A percentile compares a stretch with the other conserved stretches of the same genome.
Evolutionary conservation across 2,888 invertebrate species (phyloP).

Genomic region (Cheilosia grossa): DNA sequence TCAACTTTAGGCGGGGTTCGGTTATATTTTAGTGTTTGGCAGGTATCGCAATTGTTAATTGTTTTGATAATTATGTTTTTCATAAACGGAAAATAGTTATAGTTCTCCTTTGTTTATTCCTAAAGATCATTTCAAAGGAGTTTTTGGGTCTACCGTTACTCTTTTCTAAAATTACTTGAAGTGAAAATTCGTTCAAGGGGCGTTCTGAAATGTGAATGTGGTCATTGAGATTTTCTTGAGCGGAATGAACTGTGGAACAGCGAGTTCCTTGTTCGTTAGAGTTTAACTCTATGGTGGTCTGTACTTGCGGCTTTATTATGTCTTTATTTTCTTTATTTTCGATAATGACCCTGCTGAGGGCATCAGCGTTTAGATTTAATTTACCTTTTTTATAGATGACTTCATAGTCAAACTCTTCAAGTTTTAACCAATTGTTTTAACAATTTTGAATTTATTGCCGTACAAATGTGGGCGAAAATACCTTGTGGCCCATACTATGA

Average conservation of each 20-base stretch:
- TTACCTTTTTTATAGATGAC: too few species aligned
- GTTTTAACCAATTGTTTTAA: too few species aligned
- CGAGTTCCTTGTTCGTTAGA: background rate
- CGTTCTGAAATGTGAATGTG: background rate
- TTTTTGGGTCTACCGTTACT: background rate
- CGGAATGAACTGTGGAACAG: background rate
- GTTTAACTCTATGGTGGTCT: background rate
- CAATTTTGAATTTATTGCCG: background rate
- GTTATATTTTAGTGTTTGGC: background rate
- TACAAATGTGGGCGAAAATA: conserved; percentile 11
- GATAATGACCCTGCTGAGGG: background rate
- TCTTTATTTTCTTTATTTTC: background rate
- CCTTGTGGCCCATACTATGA: background rate
- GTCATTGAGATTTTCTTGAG: background rate
- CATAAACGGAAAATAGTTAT: background rate
- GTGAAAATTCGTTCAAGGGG: background rate
- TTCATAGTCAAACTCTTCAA: too few species aligned
- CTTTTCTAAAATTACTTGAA: background rate
- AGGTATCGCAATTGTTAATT: conserved; percentile 3
- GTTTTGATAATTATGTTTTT: too few species aligned
- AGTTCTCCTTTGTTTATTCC: background rate
- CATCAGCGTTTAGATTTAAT: background rate
- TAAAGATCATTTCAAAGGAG: background rate
- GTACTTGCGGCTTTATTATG: background rate
- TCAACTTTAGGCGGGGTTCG: too few species aligned